Evolutionary conservation across 2,888 invertebrate species (phyloP).

Genomic region (Lasioglossum figueresi): DNA sequence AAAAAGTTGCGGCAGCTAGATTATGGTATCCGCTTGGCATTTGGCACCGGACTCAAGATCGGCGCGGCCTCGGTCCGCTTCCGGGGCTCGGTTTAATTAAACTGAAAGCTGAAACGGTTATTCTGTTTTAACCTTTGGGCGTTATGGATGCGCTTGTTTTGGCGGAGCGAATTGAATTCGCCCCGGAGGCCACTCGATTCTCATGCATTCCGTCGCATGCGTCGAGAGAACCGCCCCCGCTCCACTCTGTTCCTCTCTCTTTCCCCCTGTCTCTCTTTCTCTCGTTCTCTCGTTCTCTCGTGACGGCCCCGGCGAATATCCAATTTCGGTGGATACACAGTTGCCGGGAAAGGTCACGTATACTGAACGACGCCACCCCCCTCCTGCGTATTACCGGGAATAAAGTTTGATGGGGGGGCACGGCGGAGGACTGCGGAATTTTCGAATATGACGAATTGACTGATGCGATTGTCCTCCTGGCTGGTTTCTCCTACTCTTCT

Average conservation of each 20-base stretch:
- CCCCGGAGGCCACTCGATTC: background rate
- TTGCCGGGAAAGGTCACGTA: constrained; percentile 53
- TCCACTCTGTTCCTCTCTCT: background rate
- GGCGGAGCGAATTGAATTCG: constrained; percentile 32
- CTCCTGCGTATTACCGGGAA: constrained; percentile 45
- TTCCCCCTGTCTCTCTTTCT: background rate
- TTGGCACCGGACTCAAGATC: constrained; percentile 16
- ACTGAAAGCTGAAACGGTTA: constrained; percentile 39
- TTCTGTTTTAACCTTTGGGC: constrained; percentile 33
- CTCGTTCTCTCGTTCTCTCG: background rate
- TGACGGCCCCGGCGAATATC: constrained; percentile 40
- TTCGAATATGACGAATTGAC: constrained; percentile 52
- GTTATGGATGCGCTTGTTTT: constrained; percentile 46
- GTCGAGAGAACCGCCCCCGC: background rate
- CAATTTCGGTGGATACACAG: constrained; percentile 53
- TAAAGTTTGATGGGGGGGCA: constrained; percentile 52
- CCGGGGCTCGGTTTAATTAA: constrained; percentile 59
- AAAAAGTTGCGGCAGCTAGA: constrained; percentile 2
- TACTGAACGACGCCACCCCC: constrained; percentile 33
- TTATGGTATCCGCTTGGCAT: constrained; percentile 1
- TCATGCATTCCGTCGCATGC: constrained; percentile 18
- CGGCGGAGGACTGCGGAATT: constrained; percentile 49
- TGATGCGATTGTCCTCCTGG: constrained; percentile 32
- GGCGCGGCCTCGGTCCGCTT: constrained; percentile 22
- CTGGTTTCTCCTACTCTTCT: background rate